Evolutionary conservation across 2,113 vertebrate species (phyloP).

Genomic region (Mesembrinibis cayennensis): DNA sequence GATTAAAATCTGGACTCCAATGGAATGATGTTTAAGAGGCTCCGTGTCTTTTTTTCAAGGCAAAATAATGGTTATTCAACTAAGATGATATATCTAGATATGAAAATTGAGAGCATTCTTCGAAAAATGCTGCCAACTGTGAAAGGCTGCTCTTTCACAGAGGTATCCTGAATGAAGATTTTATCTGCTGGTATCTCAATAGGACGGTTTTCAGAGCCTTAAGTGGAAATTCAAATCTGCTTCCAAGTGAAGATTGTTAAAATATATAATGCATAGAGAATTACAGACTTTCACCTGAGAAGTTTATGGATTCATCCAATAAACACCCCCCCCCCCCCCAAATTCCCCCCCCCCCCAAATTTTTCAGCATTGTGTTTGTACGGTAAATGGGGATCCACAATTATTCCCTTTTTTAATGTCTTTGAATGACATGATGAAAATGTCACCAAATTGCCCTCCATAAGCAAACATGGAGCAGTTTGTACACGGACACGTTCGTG

Average conservation of each 20-base stretch:
- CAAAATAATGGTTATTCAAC: conserved; percentile 73
- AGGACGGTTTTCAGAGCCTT: conserved; percentile 59
- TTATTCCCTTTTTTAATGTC: background rate
- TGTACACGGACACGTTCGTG: accelerated
- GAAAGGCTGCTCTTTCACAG: conserved; percentile 65
- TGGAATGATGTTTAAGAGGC: conserved; percentile 62
- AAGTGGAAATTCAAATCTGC: conserved; percentile 70
- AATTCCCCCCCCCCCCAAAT: background rate
- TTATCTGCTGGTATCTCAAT: conserved; percentile 64
- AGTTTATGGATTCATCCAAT: background rate
- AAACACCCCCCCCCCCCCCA: background rate
- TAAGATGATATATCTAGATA: conserved; percentile 65
- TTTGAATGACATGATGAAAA: background rate
- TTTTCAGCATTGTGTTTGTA: background rate
- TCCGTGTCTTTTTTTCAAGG: conserved; percentile 19
- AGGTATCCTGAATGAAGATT: conserved; percentile 63
- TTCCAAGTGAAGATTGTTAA: conserved; percentile 61
- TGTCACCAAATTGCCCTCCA: background rate
- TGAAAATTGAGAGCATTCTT: conserved; percentile 70
- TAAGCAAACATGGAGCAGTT: background rate
- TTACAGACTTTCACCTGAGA: conserved; percentile 1
- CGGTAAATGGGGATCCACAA: accelerated
- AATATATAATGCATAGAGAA: conserved; percentile 52
- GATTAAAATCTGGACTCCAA: conserved; percentile 66
- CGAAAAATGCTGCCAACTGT: conserved; percentile 55